phyloP scores from a whole-genome alignment of 2,888 invertebrate species.

The Adelognathus sp. region DNA sequence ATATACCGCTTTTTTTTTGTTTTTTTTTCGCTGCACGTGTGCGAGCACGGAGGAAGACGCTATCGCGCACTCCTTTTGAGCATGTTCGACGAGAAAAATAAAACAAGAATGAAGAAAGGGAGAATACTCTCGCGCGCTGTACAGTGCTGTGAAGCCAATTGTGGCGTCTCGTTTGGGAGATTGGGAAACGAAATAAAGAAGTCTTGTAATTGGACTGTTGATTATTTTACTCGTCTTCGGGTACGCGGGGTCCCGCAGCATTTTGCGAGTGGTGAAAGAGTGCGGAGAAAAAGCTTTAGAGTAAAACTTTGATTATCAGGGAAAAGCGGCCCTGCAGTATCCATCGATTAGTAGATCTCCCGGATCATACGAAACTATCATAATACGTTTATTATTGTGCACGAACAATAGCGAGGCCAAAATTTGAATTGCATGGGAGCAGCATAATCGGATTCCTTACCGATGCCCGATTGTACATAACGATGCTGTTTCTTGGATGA shows the following conservation, averaged over 20 bases:
- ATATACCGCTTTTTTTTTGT: constrained; percentile 14
- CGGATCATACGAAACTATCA: no score
- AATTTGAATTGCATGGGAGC: no score
- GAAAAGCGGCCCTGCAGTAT: no score
- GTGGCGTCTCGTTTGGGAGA: constrained; percentile 21
- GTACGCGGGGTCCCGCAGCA: constrained; percentile 6
- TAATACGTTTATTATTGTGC: no score
- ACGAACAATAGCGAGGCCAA: no score
- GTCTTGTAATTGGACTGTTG: constrained; percentile 53
- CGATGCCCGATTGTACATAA: no score
- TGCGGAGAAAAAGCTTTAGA: constrained; percentile 7
- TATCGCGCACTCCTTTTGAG: not conserved
- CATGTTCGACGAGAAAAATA: constrained; percentile 23
- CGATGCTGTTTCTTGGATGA: no score
- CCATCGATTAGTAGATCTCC: no score
- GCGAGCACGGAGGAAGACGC: not conserved
- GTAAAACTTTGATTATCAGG: not conserved
- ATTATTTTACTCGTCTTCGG: constrained; percentile 46
- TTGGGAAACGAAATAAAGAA: constrained; percentile 42
- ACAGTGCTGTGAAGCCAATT: constrained; percentile 20
- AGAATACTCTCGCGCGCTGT: constrained; percentile 14
- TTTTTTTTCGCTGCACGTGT: not conserved
- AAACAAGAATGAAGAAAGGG: not conserved
- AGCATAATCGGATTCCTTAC: no score
- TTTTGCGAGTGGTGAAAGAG: constrained; percentile 44